Evolutionary conservation across 2,113 vertebrate species (phyloP), one percentile per base, ranked within the genome.

Genomic region (Etheostoma cragini): DNA sequence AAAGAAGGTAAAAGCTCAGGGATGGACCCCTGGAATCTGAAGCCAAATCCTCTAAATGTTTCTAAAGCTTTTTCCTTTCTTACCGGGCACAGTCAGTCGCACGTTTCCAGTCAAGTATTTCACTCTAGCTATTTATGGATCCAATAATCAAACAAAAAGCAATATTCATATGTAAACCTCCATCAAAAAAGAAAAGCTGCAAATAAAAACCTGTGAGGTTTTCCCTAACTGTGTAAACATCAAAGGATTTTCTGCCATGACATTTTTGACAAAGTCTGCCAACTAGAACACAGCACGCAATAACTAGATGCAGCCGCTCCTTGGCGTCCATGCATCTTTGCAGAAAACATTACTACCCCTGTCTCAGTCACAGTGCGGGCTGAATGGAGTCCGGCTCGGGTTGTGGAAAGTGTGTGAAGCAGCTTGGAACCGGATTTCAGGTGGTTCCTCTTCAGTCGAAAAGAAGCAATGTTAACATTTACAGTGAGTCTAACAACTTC

Each of bases 401-500:
- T 11, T 11, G 38, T 3, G 38, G 10, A 10, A 42, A 42, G 38
- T 42, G 8, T 11, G 38, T 42, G 38, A 42, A 30, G 35, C 52
- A 17, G 33, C 67, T 69, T 22, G 14, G 4, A 12, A 66, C 13
- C 17, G 13, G 30, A 52, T 30, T 12, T 45, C 21, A 70, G 21
- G 17, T 56, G 21, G 1, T 30, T 45, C 19, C 6, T 11, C 10
- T 42, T 42, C 38, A 15, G 19, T 17, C 26, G n/a, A 26, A 19
- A 42, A 17, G 69, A 33, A 30, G 16, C 22, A 13, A 58, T 6
- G 17, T 35, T 3, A 42, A 76, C 64, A 65, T 47, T 24, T 83
- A 77, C 68, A 78, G 33, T 42, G 26, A 33, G 35, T 33, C 47
- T 52, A 13, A 57, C 65, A 22, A 22, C 52, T 57, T 54, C 15